A percentile compares a stretch with the other conserved stretches of the same genome.
phyloP scores from a whole-genome alignment of 2,797 vertebrate species.

The Chaetophractus vellerosus region DNA sequence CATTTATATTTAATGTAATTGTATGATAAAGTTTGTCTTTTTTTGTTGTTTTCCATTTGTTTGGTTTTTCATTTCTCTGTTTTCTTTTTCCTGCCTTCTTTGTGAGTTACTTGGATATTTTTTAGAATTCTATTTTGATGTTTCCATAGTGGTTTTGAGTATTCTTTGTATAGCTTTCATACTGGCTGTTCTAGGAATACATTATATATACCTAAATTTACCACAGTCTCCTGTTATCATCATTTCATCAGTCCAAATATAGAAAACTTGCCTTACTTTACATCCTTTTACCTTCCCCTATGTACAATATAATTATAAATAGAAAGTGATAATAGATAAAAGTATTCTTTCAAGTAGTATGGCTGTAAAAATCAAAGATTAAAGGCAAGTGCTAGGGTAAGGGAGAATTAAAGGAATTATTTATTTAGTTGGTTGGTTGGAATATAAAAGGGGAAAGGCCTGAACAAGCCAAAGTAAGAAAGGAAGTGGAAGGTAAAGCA shows the following conservation, averaged over 20 bases:
- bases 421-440: not conserved
- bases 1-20: not conserved
- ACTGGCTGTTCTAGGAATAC: not conserved
- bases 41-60: not conserved
- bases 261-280: not conserved
- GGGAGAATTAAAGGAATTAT: not conserved
- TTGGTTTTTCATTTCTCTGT: not conserved
- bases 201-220: not conserved
- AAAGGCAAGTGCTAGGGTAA: not conserved
- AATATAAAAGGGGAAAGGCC: not conserved
- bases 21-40: not conserved
- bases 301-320: not conserved
- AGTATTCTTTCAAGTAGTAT: not conserved
- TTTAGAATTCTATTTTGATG: constrained; percentile 18
- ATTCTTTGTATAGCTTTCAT: not conserved
- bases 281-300: not conserved
- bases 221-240: not conserved
- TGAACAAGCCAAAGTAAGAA: not conserved
- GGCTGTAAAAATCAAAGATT: not conserved
- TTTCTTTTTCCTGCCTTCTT: not conserved
- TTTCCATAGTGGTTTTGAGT: not conserved
- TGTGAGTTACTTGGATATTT: not conserved
- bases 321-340: not conserved
- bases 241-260: not conserved
- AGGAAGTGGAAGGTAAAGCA: not conserved